Conservation (phyloP, 2,113 vertebrate genomes). For the Gavialis gangeticus region DNA sequence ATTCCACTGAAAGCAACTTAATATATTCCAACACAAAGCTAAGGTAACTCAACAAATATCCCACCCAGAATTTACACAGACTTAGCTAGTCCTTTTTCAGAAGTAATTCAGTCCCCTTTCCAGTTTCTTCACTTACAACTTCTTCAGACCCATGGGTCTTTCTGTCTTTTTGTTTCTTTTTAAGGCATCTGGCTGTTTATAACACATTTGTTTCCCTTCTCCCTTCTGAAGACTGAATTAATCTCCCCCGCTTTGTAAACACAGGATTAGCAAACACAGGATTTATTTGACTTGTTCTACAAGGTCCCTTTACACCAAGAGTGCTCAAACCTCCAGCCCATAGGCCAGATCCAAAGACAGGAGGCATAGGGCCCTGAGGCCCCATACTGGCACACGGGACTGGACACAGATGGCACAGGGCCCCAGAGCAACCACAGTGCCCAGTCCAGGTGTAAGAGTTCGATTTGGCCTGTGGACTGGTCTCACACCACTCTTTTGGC, state of each 20-base stretch:
- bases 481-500: too few species aligned
- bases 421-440: too few species aligned
- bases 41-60: conserved; percentile 7
- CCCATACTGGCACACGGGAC: too few species aligned
- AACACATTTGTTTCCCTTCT: neutral
- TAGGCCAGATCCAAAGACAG: too few species aligned
- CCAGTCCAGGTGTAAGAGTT: too few species aligned
- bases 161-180: neutral
- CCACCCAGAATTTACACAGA: neutral
- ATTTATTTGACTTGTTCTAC: neutral
- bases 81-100: neutral
- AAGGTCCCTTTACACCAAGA: neutral
- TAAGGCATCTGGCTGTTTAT: neutral
- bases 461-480: too few species aligned
- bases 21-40: neutral
- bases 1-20: neutral
- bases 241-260: rapidly evolving
- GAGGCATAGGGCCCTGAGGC: too few species aligned
- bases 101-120: neutral
- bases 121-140: neutral
- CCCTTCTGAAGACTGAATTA: neutral
- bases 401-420: too few species aligned
- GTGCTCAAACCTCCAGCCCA: too few species aligned
- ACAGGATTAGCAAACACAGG: neutral
- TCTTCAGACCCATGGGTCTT: neutral